These are phyloP conservation scores for Myiopsitta monachus DNA, from an alignment of 2,113 vertebrate genomes.

Conservation along the genomic window DNA sequence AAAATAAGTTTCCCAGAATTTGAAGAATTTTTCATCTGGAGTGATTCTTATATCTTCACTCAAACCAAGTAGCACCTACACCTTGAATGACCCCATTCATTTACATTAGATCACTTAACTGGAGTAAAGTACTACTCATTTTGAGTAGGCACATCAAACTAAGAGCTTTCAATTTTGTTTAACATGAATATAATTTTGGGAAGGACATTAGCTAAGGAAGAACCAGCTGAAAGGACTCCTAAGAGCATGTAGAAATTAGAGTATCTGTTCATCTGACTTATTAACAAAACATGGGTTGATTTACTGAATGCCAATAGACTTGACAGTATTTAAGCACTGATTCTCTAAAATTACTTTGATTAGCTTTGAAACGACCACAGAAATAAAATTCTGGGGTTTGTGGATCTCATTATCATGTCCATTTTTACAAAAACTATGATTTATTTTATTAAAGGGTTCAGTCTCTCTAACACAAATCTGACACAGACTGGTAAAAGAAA, in stretches of 20 bases:
- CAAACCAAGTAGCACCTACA: not conserved
- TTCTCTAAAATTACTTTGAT: not conserved
- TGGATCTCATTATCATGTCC: not conserved
- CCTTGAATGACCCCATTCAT: not conserved
- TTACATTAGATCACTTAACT: constrained; percentile 16
- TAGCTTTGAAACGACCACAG: not conserved
- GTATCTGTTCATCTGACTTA: not conserved
- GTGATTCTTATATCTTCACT: not conserved
- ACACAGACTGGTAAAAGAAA: not conserved
- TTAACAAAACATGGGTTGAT: not conserved
- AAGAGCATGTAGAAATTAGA: not conserved
- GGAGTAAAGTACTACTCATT: not conserved
- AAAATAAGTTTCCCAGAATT: not conserved
- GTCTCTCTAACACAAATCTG: not conserved
- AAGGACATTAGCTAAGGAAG: not conserved
- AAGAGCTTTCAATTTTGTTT: not conserved
- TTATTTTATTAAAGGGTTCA: not conserved
- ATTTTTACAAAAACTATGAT: not conserved
- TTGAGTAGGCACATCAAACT: not conserved
- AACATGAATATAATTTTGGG: constrained; percentile 10
- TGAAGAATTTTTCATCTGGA: not conserved
- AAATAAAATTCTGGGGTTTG: not conserved
- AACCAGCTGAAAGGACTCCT: not conserved
- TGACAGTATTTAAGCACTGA: not conserved
- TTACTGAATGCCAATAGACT: not conserved